A percentile compares a stretch with the other conserved stretches of the same genome.
These are phyloP conservation scores for Poeciliopsis occidentalis DNA, from an alignment of 2,113 vertebrate species.

Conservation along the genomic window DNA sequence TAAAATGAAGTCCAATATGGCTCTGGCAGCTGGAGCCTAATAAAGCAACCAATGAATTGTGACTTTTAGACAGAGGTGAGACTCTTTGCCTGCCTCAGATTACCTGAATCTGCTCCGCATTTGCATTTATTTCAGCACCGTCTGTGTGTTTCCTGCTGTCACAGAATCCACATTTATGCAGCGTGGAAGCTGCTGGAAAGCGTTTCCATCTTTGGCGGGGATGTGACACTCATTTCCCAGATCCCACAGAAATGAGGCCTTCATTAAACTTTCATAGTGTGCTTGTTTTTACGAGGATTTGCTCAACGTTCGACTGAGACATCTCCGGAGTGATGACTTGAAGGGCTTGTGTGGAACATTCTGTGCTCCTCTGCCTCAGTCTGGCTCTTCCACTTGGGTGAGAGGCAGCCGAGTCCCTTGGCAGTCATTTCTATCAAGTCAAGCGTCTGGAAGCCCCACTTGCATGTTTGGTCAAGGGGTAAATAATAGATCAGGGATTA, in stretches of 20 bases:
- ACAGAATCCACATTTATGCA: conserved; percentile 1
- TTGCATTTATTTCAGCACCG: neutral
- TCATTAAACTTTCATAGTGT: conserved; percentile 76
- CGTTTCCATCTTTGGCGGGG: conserved; percentile 35
- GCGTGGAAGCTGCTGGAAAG: conserved; percentile 20
- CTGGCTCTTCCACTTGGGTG: conserved; percentile 57
- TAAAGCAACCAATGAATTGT: neutral
- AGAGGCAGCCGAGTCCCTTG: conserved; percentile 69
- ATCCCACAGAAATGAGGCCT: conserved; percentile 62
- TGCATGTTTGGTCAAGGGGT: conserved; percentile 84
- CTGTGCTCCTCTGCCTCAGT: conserved; percentile 42
- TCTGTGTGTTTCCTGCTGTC: neutral
- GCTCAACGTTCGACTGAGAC: conserved; percentile 70
- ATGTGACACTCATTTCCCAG: conserved; percentile 67
- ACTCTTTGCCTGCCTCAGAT: neutral
- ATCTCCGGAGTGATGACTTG: conserved; percentile 72
- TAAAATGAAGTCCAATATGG: too few relatives aligned
- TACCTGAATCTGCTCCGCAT: neutral
- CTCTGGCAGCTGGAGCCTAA: neutral
- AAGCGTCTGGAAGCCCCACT: conserved; percentile 80
- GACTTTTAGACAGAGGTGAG: neutral
- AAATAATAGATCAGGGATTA: conserved; percentile 87
- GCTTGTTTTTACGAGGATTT: conserved; percentile 66
- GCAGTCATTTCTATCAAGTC: conserved; percentile 79
- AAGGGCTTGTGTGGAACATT: conserved; percentile 47